Base-by-base conservation (phyloP, 2,888 invertebrate genomes). In the Eristalinus sepulchralis region DNA sequence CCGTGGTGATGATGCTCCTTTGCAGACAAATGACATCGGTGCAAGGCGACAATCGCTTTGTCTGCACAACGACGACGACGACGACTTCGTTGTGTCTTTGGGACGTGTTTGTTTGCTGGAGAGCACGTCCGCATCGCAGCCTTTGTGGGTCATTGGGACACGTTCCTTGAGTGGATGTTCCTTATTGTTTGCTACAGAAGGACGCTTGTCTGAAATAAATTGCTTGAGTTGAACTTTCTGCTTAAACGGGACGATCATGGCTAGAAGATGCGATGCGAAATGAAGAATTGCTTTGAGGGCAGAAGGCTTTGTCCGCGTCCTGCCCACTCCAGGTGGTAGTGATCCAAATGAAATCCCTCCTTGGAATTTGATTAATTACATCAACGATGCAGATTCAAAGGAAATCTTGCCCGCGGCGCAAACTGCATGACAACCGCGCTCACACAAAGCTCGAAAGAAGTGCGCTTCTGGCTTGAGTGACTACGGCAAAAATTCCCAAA, bases 71-170 rank as follows among this genome's bases (percentile, higher is more conserved):
- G 39, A 20, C 39, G 57, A 60, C 71, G 47, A 67, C 39, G 57
- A 60, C 71, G 47, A 67, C 39, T 59, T 53, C 55, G 62, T 72
- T 67, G 33, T 67, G 53, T 33, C 17, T 60, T 60, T 27, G 31
- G 22, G 34, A 17, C 27, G 36, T 57, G 53, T 55, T 73, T 62
- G 62, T 73, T 66, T 20, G 39, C 67, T 67, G 55, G 20, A 31
- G 62, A 68, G 31, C 24, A 73, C 59, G 47, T 71, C 72, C 67
- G 59, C 78, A 68, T 75, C 68, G 53, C 24, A 31, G 75, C 34
- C 60, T 83, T 79, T 83, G 60, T 83, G 59, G 79, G 79, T 66
- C 79, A 83, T 60, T 79, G 68, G 68, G 63, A 34, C 63, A 68
- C 33, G 57, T 60, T 70, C 80, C 83, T 83, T 79, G 79, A 79